Conservation (phyloP, 2,888 invertebrate species). For the Petrolisthes cinctipes region DNA sequence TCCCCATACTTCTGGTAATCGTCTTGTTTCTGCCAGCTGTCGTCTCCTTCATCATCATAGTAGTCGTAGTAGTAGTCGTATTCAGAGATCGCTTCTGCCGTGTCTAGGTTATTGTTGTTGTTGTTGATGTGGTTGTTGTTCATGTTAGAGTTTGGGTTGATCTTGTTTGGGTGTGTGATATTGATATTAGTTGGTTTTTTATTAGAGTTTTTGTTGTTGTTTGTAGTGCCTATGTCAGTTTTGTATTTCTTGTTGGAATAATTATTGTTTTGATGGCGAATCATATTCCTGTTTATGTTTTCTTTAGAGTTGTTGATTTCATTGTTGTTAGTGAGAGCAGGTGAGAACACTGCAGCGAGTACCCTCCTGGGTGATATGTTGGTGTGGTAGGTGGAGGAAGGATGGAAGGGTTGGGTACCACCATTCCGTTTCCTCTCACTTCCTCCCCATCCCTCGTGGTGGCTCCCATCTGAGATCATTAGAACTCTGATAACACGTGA, state of each 20-base stretch:
- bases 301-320: background rate
- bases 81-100: background rate
- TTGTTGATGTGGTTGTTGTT: background rate
- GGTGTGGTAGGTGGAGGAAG: too few species aligned
- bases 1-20: slow-evolving; percentile 35
- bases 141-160: background rate
- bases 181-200: background rate
- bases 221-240: background rate
- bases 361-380: too few species aligned
- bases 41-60: background rate
- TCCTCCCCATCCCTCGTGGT: too few species aligned
- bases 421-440: too few species aligned
- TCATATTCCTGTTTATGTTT: background rate
- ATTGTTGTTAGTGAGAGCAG: background rate
- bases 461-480: too few species aligned
- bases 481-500: too few species aligned
- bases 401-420: too few species aligned
- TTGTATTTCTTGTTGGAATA: background rate
- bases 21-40: slow-evolving; percentile 23
- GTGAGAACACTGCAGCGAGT: background rate
- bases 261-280: background rate
- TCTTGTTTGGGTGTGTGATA: background rate
- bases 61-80: background rate
- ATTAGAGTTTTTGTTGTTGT: background rate
- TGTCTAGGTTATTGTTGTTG: background rate